Percentiles rank a stretch among this genome's conserved stretches.
Conservation (phyloP, 2,113 vertebrate species). For the Otocyon megalotis region DNA sequence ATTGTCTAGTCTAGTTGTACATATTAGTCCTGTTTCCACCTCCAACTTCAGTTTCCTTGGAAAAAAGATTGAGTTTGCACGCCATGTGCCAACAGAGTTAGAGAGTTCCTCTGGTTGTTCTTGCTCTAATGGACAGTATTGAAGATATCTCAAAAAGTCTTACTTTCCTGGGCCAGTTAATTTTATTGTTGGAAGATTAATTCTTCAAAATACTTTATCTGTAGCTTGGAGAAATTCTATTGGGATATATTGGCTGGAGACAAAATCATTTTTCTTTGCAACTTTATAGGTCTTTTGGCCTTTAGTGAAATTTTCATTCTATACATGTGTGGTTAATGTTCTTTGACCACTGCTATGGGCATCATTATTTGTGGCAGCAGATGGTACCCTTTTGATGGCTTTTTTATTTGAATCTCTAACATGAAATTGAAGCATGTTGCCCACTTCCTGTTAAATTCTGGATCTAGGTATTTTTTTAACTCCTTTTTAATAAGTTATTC, state of each 20-base stretch:
- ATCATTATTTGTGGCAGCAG: background rate
- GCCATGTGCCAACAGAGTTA: background rate
- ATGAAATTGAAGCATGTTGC: background rate
- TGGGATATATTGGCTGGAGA: background rate
- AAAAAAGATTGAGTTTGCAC: background rate
- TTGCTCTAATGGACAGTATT: background rate
- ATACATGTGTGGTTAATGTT: background rate
- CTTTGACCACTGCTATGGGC: background rate
- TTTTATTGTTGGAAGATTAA: slow-evolving; percentile 5
- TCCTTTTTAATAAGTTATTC: background rate
- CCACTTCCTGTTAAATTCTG: background rate
- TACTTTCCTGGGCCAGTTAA: background rate
- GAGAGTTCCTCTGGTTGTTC: background rate
- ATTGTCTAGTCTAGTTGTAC: background rate
- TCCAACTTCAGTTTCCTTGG: background rate
- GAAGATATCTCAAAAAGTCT: background rate
- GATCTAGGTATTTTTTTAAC: background rate
- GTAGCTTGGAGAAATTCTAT: background rate
- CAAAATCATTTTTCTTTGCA: background rate
- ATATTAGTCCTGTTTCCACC: background rate
- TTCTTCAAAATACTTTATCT: background rate
- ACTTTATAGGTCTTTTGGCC: background rate
- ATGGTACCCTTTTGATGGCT: background rate
- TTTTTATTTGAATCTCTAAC: background rate
- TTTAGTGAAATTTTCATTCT: background rate